phyloP scores from a whole-genome alignment of 2,797 vertebrate species.

The Sebastes alutus region DNA sequence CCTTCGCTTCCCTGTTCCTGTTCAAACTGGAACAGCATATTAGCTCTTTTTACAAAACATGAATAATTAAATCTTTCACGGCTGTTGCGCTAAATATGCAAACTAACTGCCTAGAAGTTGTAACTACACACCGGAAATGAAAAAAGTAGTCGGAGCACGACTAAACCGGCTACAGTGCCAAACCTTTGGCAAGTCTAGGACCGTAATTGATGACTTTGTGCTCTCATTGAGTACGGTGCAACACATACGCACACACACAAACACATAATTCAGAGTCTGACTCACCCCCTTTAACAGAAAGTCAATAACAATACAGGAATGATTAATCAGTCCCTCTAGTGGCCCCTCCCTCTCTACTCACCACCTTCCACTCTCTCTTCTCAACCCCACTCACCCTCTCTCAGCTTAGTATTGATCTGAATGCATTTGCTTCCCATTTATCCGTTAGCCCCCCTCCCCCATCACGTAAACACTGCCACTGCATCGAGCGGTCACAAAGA shows the following conservation, averaged over 20 bases:
- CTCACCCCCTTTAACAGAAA: slow-evolving; percentile 84
- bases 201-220: slow-evolving; percentile 76
- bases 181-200: slow-evolving; percentile 55
- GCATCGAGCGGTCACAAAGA: slow-evolving; percentile 81
- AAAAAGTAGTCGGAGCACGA: slow-evolving; percentile 20
- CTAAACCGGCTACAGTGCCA: slow-evolving; percentile 28
- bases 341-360: slow-evolving; percentile 66
- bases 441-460: slow-evolving; percentile 65
- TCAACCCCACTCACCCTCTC: slow-evolving; percentile 69
- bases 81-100: slow-evolving; percentile 56
- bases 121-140: slow-evolving; percentile 25
- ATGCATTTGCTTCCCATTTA: slow-evolving; percentile 87
- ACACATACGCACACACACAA: slow-evolving; percentile 9
- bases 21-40: slow-evolving; percentile 64
- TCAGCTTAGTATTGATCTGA: slow-evolving; percentile 84
- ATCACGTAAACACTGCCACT: slow-evolving; percentile 60
- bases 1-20: slow-evolving; percentile 60
- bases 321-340: slow-evolving; percentile 82
- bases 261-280: slow-evolving; percentile 80
- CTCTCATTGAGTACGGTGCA: slow-evolving; percentile 58
- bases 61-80: slow-evolving; percentile 61
- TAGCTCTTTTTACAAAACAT: slow-evolving; percentile 67
- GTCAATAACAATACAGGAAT: slow-evolving; percentile 86
- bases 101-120: slow-evolving; percentile 46
- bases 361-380: slow-evolving; percentile 66